Evolutionary conservation across 2,888 invertebrate species (phyloP), one percentile per base, ranked within the genome.

Genomic region (Electrophaes corylata): DNA sequence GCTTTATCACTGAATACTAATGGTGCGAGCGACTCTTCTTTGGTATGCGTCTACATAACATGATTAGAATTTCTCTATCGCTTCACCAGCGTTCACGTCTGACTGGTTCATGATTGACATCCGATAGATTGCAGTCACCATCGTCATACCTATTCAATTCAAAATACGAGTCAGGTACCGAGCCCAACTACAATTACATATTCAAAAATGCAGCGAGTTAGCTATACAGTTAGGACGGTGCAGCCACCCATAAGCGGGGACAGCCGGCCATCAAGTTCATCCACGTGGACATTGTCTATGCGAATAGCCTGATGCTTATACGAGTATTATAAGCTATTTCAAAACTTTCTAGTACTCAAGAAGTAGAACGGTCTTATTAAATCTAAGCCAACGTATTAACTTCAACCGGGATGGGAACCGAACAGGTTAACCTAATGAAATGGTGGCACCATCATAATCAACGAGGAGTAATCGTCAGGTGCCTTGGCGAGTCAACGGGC

Each of bases 371-470:
- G 19, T 33, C 48, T 45, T 54, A 59, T 59, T 59, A 14, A 40
- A 45, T 44, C 47, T 64, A 64, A 61, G 48, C 56, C 49, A 58
- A 46, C 54, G 57, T 40, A 65, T 67, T 62, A 60, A 20, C 50
- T 57, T 60, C 61, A 50, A 50, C 62, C 58, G 60, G 66, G 60
- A 64, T 62, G 58, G 55, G 56, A 66, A 48, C 48, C 57, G 59
- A 67, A 66, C 63, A 65, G 70, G 71, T 64, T 62, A 61, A 62
- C 57, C 67, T 81, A 80, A 78, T 78, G 76, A 78, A 72, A 73
- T 71, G 70, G 72, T 71, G 67, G 72, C 66, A 57, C 62, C 56
- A 58, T 64, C 67, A 63, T 61, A 79, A 81, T 81, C 76, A 77
- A 64, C 66, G 61, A 64, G 69, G 68, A 69, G 74, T 79, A 77